Evolutionary conservation across 2,888 invertebrate genomes (phyloP).

Genomic region (Strigamia crassipes): DNA sequence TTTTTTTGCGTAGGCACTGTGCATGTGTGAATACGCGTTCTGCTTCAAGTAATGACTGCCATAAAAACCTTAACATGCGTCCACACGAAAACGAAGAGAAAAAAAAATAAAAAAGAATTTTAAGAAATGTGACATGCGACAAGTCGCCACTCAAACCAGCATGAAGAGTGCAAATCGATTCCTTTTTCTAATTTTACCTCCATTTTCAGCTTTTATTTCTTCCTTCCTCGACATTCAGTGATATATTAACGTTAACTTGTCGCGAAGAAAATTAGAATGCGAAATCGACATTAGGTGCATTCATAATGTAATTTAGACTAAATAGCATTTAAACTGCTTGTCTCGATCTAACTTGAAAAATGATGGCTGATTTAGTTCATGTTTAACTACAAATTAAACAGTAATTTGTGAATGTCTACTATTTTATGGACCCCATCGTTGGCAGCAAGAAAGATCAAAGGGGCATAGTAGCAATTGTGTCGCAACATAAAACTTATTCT

Average conservation of each 20-base stretch:
- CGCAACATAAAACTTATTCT: no score
- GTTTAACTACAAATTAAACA: no score
- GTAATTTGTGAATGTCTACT: no score
- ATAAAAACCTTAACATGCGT: slow-evolving; percentile 30
- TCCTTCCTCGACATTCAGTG: neutral
- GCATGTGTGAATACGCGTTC: neutral
- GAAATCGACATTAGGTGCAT: no score
- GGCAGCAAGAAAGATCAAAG: no score
- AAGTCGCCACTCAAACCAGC: slow-evolving; percentile 30
- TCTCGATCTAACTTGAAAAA: no score
- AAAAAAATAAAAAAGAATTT: neutral
- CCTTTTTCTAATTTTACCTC: neutral
- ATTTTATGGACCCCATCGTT: no score
- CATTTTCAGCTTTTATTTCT: neutral
- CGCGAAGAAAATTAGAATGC: no score
- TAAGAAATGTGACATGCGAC: neutral
- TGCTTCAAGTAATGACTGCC: slow-evolving; percentile 9
- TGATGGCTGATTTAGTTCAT: no score
- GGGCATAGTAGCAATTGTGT: no score
- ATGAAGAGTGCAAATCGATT: neutral
- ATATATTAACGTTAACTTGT: neutral
- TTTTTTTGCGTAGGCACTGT: neutral
- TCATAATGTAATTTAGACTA: no score
- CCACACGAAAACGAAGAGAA: neutral
- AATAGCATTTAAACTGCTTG: no score